Base-by-base conservation (phyloP, 1,140 invertebrate genomes). In the Cyclargus thomasi region DNA sequence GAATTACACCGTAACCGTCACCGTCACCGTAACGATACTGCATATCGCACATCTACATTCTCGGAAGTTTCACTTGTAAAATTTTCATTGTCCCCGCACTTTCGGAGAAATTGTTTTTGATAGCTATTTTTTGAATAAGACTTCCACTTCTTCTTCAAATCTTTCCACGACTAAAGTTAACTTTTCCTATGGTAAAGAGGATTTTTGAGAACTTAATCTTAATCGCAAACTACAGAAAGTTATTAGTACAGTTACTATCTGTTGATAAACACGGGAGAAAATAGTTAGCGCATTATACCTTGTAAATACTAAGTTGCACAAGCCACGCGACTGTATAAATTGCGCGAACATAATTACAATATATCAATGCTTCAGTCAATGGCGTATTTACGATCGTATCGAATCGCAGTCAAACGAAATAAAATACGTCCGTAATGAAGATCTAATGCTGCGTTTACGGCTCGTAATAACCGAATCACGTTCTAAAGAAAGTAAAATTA, bases 401-500 rank as follows among this genome's bases (percentile, higher is more conserved):
- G 84, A 83, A 86, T 86, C 74, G 77, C 73, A 71, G 75, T 74
- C 71, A 65, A 82, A 80, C 75, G 73, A 77, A 76, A 81, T 81
- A 79, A 81, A 47, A 59, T 59, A 86, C 82, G 81, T 76, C 76
- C 74, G 80, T 86, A 86, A 88, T 85, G 82, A 84, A 75, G 71
- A 70, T 82, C 78, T 81, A 84, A 86, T 81, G 76, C 66, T 75
- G 67, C 73, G 74, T 74, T 78, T 79, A 81, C 75, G 75, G 67
- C 20, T 81, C 80, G 75, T 85, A 80, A 83, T 84, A 83, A 80
- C 68, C 70, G 74, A 78, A 85, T 84, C 85, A 81, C 80, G 80
- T 82, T 84, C 55, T 1, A 17, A 77, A 78, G 39, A 47, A 47
- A 47, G 39, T 47, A 47, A 47, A 47, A 47, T 47, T 11, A 47